Evolutionary conservation across 1,140 invertebrate genomes (phyloP), one percentile per base, ranked within the genome.

Genomic region (Lucilia sericata): DNA sequence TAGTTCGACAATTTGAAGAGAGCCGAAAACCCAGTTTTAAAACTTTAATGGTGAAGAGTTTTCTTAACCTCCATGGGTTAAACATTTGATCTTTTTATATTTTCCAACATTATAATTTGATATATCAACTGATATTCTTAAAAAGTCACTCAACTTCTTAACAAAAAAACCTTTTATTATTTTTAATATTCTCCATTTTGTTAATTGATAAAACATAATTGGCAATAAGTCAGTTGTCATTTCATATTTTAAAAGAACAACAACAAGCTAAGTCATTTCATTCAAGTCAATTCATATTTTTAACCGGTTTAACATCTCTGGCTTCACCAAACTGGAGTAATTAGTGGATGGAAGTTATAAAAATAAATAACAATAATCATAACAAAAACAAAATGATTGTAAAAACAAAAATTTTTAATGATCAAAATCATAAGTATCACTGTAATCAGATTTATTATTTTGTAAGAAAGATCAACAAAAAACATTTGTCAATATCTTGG

Each of bases 391-490:
- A 49, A 80, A 14, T 60, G 5, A 42, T 42, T 74, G 10, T 8
- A 42, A 42, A 34, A 75, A 76, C 74, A 30, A n/a, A 76, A 14
- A 34, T 36, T 14, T 12, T n/a, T 78, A 34, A 78, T 80, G 42
- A 80, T 80, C 42, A 80, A 49, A 80, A 49, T 25, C 76, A 80
- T 49, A 80, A 21, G 76, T 80, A 49, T 47, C 76, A 80, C n/a
- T 80, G 76, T 80, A 49, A 80, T 49, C 76, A 80, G 76, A 80
- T 80, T 80, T 21, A 80, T 80, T 80, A 49, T 80, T 76, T 49
- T 49, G 76, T 80, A 78, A 42, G 75, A 42, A 78, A 78, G 36
- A 19, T 78, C 13, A 78, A 36, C 34, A 75, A 13, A n/a, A 75
- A 75, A 34, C 17, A 75, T 17, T 34, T 10, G 42, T 42, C 42